Evolutionary conservation across 2,113 vertebrate species (phyloP).

Genomic region (Vulpes ferrilata): DNA sequence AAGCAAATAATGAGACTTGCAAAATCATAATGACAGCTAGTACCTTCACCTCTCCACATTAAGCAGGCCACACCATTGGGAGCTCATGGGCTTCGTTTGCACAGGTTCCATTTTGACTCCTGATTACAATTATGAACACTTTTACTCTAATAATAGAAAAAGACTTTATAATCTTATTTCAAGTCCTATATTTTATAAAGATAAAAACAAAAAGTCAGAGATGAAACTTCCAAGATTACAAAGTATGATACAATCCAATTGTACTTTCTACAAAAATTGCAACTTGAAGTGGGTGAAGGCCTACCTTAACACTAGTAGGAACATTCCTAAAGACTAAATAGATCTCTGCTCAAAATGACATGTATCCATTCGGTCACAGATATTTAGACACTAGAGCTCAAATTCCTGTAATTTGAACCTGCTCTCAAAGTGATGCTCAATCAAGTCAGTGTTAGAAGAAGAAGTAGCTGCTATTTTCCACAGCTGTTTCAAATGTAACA

Average conservation of each 20-base stretch:
- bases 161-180: constrained; percentile 43
- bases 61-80: background rate
- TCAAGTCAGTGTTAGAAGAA: constrained; percentile 65
- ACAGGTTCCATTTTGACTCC: constrained; percentile 5
- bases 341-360: constrained; percentile 65
- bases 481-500: constrained; percentile 53
- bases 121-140: background rate
- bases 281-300: background rate
- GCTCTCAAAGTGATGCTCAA: constrained; percentile 43
- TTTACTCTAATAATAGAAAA: background rate
- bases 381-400: constrained; percentile 22
- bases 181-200: background rate
- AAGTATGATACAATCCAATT: background rate
- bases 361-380: background rate
- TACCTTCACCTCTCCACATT: background rate
- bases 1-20: background rate
- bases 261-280: constrained; percentile 6
- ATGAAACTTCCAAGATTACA: background rate
- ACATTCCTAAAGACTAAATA: constrained; percentile 45
- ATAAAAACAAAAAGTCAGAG: constrained; percentile 52
- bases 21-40: background rate
- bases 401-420: constrained; percentile 71
- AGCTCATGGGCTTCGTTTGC: background rate
- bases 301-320: background rate
- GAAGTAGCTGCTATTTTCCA: constrained; percentile 40